Conservation (phyloP, 2,797 vertebrate genomes). For the Poecilia picta region DNA sequence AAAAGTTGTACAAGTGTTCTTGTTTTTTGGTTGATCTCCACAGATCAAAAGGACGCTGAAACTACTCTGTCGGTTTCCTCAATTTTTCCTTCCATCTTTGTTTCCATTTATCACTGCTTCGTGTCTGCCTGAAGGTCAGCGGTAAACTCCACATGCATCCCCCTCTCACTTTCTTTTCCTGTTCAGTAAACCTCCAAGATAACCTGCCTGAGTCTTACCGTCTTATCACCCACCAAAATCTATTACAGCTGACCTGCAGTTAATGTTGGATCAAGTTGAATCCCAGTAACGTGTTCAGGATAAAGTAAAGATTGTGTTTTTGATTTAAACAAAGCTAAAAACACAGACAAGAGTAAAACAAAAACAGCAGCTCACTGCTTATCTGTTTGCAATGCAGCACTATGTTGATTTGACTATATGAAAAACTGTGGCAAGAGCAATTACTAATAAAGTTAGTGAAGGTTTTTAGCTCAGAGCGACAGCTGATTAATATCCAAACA, state of each 20-base stretch:
- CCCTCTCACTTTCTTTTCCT: background rate
- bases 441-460: background rate
- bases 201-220: background rate
- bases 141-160: background rate
- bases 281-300: background rate
- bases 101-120: background rate
- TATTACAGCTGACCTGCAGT: constrained; percentile 2
- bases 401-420: background rate
- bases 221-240: background rate
- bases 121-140: constrained; percentile 16
- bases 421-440: background rate
- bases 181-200: background rate
- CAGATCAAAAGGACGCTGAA: background rate
- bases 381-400: background rate
- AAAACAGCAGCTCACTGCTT: background rate
- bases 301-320: background rate
- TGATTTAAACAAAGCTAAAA: background rate
- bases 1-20: constrained; percentile 14
- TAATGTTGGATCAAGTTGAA: background rate
- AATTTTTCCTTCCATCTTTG: background rate
- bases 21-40: constrained; percentile 15
- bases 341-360: background rate
- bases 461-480: background rate
- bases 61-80: background rate
- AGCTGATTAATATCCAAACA: no score